Evolutionary conservation across 2,888 invertebrate genomes (phyloP), one percentile per base, ranked within the genome.

Genomic region (Campoletis raptor): DNA sequence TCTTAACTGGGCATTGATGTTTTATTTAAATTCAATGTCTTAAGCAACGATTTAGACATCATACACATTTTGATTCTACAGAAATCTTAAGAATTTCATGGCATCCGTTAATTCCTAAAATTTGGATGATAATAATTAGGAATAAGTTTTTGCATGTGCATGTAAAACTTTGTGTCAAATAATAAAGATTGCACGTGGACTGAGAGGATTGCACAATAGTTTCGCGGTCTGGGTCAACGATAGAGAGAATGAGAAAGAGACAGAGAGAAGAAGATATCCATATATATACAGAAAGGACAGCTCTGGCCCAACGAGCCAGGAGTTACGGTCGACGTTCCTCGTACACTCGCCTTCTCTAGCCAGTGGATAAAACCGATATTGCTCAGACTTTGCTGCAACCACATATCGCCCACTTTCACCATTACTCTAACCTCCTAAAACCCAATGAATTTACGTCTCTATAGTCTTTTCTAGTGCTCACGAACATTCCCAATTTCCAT

Each of bases 251-350:
- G 69, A 57, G 37, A 76, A 21, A 42, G 21, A 74, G 42, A 24
- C 6, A 69, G 54, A 70, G 48, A 24, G 69, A 24, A 24, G 37
- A 18, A 30, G 37, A 80, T 42, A 73, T 37, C 69, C 7, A 30
- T 30, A 30, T 5, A 7, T 30, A 30, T 15, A 24, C 30, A 15
- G 15, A 30, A 52, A 42, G 21, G 42, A 36, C n/a, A 74, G 79
- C 45, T 67, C 48, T 42, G 81, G 76, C 37, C 67, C 67, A 81
- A 84, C 48, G 30, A 69, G 37, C 78, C 64, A 85, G 84, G 66
- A 85, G 83, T 88, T 86, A 88, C 81, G 83, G 73, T 66, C 86
- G 86, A 80, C 86, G 76, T 70, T 85, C 57, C 61, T 88, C 88
- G 85, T 83, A 85, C 85, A 79, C 81, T 42, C 9, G 45, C 54